Base-by-base conservation (phyloP, 2,797 vertebrate genomes). In the Rhinophrynus dorsalis region DNA sequence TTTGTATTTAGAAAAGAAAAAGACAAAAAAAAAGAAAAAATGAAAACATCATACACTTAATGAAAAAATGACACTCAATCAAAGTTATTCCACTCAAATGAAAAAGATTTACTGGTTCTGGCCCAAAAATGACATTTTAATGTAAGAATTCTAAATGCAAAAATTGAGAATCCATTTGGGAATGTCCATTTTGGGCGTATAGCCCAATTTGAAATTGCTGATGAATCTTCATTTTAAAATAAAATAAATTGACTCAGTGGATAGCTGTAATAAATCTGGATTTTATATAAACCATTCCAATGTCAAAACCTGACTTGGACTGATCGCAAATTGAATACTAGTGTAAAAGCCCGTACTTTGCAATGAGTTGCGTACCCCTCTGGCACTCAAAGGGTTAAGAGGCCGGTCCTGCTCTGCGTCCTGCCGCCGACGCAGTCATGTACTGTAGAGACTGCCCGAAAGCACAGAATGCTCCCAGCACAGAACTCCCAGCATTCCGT, bases 1-100 rank as follows among this genome's bases (percentile, higher is more conserved):
- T 59, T 17, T 1, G 30, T 30, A 33, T 33, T 51, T 51, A n/a
- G n/a, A n/a, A n/a, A n/a, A n/a, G n/a, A n/a, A n/a, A n/a, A n/a
- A n/a, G n/a, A n/a, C n/a, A n/a, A n/a, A n/a, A n/a, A n/a, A n/a
- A n/a, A n/a, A n/a, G n/a, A n/a, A n/a, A n/a, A n/a, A n/a, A n/a
- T n/a, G 42, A 42, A 51, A 68, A 67, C 40, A 50, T 57, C 18
- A 68, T 40, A 35, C 42, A 68, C 32, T 68, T 68, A 32, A 67
- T 45, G 48, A 37, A 55, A 67, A 58, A 57, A 54, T 58, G 65
- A 67, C 54, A 57, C 52, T 68, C 55, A 37, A 51, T 68, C 66
- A 68, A 59, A 68, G 59, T 32, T 50, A 50, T 59, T 59, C 29
- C 13, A 32, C 45, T 18, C 12, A 20, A 45, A 51, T 21, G 15